Conservation (phyloP, 2,888 invertebrate species). For the Anthrax anthrax region DNA sequence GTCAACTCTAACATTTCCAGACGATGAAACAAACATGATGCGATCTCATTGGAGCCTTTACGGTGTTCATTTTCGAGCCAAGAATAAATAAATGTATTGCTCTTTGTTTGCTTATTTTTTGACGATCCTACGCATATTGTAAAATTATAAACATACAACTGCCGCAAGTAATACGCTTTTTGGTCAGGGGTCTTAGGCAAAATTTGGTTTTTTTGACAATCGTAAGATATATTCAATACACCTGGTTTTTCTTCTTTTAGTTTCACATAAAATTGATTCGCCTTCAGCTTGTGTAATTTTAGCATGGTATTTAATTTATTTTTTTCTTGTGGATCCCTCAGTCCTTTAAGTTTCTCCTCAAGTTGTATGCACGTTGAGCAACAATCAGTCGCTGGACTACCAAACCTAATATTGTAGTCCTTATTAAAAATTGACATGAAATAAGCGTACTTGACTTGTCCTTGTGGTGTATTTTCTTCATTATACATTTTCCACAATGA, state of each 20-base stretch:
- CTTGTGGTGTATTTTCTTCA: background rate
- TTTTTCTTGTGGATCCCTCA: background rate
- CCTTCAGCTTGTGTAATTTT: background rate
- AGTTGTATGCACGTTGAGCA: background rate
- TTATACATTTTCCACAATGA: background rate
- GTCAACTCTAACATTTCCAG: background rate
- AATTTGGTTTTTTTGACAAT: background rate
- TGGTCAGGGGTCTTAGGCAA: too few species aligned
- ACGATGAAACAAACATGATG: too few species aligned
- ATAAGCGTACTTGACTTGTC: too few species aligned
- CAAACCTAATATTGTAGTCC: background rate
- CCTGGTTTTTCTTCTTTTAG: background rate
- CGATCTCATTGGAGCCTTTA: too few species aligned
- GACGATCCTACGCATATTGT: too few species aligned
- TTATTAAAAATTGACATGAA: background rate
- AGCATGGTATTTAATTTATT: background rate
- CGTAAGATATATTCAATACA: background rate
- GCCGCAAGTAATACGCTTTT: too few species aligned
- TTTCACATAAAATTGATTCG: background rate
- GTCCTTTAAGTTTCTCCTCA: background rate
- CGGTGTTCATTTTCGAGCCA: too few species aligned
- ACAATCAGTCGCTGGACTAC: background rate
- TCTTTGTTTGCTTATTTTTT: too few species aligned
- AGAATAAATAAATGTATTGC: too few species aligned
- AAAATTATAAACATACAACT: too few species aligned